These are phyloP conservation scores for Drosophila kurseongensis DNA, from an alignment of 1,140 invertebrate species.

Conservation along the genomic window DNA sequence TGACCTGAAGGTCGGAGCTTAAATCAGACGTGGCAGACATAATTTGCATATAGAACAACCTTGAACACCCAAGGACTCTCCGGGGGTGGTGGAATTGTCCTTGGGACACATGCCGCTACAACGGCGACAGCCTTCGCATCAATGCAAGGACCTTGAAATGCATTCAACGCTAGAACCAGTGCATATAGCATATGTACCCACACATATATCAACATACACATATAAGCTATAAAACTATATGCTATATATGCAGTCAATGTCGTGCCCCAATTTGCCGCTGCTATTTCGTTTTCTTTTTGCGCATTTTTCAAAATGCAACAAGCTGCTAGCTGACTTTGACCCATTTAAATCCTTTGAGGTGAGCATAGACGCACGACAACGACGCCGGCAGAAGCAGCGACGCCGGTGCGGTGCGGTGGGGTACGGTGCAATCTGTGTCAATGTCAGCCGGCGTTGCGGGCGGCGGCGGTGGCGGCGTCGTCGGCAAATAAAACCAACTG, in stretches of 20 bases:
- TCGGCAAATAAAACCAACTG: constrained; percentile 69
- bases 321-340: constrained; percentile 77
- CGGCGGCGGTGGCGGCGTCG: constrained; percentile 28
- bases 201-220: background rate
- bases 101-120: constrained; percentile 25
- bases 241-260: constrained; percentile 60
- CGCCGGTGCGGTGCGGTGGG: constrained; percentile 7
- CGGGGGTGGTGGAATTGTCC: constrained; percentile 19
- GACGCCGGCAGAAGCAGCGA: constrained; percentile 23
- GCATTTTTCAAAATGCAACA: constrained; percentile 65
- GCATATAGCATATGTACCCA: constrained; percentile 18
- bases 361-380: constrained; percentile 60
- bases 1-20: constrained; percentile 15
- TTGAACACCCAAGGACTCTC: constrained; percentile 37
- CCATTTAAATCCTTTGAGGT: constrained; percentile 81
- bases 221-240: constrained; percentile 9
- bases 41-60: constrained; percentile 58
- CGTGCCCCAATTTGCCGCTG: constrained; percentile 74
- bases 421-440: constrained; percentile 71
- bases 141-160: constrained; percentile 64
- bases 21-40: constrained; percentile 48
- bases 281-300: constrained; percentile 68
- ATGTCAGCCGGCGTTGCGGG: constrained; percentile 81
- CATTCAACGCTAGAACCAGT: constrained; percentile 45
- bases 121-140: constrained; percentile 39